Evolutionary conservation across 2,797 vertebrate species (phyloP).

Genomic region (Orientallactaga sibirica): DNA sequence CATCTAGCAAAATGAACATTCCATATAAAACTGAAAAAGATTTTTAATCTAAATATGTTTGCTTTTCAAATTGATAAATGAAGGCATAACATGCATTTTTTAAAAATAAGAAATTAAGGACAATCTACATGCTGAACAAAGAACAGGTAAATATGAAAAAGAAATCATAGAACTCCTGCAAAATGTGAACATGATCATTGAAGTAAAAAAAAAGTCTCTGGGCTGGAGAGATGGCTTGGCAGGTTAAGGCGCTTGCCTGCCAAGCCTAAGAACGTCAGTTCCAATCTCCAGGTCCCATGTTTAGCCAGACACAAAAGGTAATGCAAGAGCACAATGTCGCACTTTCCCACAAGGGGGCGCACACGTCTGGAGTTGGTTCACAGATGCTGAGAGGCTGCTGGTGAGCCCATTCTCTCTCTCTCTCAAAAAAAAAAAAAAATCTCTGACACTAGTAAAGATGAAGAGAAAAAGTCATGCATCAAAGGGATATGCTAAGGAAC

Average conservation of each 20-base stretch:
- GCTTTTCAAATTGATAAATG: constrained; percentile 12
- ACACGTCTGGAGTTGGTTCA: too few species aligned
- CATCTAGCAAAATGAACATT: not conserved
- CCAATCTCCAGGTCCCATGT: too few species aligned
- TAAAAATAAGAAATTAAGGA: constrained; percentile 35
- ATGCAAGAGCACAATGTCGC: too few species aligned
- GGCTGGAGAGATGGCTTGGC: too few species aligned
- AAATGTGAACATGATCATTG: constrained; percentile 23
- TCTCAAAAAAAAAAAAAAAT: not conserved
- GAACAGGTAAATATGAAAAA: constrained; percentile 46
- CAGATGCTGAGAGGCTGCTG: too few species aligned
- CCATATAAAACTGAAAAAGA: not conserved
- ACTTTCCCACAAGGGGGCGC: too few species aligned
- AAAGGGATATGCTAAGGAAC: not conserved
- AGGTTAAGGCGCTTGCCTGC: too few species aligned
- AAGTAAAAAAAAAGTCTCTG: not conserved
- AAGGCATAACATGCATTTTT: constrained; percentile 30
- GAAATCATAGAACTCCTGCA: constrained; percentile 23
- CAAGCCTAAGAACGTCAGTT: too few species aligned
- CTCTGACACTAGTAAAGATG: not conserved
- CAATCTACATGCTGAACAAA: not conserved
- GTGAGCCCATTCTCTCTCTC: too few species aligned
- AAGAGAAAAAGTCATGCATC: constrained; percentile 15
- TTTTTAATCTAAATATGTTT: constrained; percentile 25
- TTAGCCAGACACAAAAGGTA: too few species aligned